Percentiles rank a stretch among this genome's conserved stretches.
Conservation (phyloP, 2,888 invertebrate species). For the Lamproptera curius region DNA sequence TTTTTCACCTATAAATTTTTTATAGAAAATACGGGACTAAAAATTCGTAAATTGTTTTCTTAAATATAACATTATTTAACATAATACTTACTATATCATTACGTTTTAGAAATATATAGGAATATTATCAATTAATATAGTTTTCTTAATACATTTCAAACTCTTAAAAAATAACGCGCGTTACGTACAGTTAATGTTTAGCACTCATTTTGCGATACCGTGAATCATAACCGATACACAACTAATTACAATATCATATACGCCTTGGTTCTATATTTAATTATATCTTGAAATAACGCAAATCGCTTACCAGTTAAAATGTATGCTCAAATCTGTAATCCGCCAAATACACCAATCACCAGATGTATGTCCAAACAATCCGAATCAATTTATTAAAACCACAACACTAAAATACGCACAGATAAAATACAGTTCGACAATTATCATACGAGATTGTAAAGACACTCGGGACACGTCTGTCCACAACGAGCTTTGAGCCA, state of each 20-base stretch:
- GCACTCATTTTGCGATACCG: background rate
- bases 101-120: too few species aligned
- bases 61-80: too few species aligned
- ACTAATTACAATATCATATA: slow-evolving; percentile 71
- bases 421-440: slow-evolving; percentile 39
- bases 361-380: slow-evolving; percentile 30
- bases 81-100: too few species aligned
- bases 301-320: slow-evolving; percentile 65
- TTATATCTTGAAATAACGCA: slow-evolving; percentile 71
- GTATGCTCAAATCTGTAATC: slow-evolving; percentile 43
- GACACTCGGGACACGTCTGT: slow-evolving; percentile 19
- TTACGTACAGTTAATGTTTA: too few species aligned
- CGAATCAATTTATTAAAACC: slow-evolving; percentile 32
- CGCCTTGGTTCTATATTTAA: slow-evolving; percentile 70
- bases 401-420: slow-evolving; percentile 48
- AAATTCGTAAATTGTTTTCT: too few species aligned
- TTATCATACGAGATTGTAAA: too few species aligned
- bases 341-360: slow-evolving; percentile 35
- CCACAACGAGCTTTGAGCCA: slow-evolving; percentile 49
- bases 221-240: slow-evolving; percentile 56
- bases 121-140: too few species aligned
- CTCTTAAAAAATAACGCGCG: too few species aligned
- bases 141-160: too few species aligned
- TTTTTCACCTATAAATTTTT: too few species aligned
- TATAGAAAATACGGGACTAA: too few species aligned